A percentile compares a stretch with the other conserved stretches of the same genome.
phyloP scores from a whole-genome alignment of 2,113 vertebrate species.

The Cariama cristata region DNA sequence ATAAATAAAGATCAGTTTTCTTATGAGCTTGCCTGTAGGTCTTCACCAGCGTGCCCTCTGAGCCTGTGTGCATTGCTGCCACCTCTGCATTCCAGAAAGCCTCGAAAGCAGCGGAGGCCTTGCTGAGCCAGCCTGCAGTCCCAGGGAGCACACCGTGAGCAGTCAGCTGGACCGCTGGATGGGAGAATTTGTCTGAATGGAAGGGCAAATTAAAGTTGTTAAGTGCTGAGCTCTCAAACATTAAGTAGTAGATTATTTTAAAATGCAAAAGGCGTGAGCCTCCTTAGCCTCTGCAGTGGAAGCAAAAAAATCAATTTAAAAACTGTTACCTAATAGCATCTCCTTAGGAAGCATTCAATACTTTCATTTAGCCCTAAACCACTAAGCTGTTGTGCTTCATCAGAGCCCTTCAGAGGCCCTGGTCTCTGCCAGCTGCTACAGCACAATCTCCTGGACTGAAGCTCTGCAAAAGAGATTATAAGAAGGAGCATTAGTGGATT shows the following conservation, averaged over 20 bases:
- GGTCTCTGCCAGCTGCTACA: constrained; percentile 25
- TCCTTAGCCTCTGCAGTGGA: background rate
- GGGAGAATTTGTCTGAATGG: background rate
- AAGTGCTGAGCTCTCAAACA: background rate
- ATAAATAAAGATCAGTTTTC: background rate
- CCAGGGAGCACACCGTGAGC: rapidly evolving
- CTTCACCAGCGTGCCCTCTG: background rate
- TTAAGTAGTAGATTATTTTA: background rate
- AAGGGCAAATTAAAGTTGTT: constrained; percentile 6
- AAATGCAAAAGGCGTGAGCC: background rate
- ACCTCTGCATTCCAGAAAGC: background rate
- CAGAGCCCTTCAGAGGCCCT: background rate
- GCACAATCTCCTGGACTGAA: background rate
- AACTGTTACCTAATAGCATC: background rate
- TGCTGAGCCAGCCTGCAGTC: background rate
- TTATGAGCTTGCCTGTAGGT: background rate
- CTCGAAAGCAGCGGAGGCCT: background rate
- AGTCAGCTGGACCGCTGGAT: background rate
- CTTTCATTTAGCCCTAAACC: constrained; percentile 34
- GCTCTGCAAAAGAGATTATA: background rate
- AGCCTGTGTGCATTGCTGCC: background rate
- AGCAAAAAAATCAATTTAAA: background rate
- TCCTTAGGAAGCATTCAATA: background rate
- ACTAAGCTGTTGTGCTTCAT: constrained; percentile 30
- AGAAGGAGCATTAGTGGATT: constrained; percentile 2